Evolutionary conservation across 2,113 vertebrate species (phyloP), one percentile per base, ranked within the genome.

Genomic region (Hipposideros armiger): DNA sequence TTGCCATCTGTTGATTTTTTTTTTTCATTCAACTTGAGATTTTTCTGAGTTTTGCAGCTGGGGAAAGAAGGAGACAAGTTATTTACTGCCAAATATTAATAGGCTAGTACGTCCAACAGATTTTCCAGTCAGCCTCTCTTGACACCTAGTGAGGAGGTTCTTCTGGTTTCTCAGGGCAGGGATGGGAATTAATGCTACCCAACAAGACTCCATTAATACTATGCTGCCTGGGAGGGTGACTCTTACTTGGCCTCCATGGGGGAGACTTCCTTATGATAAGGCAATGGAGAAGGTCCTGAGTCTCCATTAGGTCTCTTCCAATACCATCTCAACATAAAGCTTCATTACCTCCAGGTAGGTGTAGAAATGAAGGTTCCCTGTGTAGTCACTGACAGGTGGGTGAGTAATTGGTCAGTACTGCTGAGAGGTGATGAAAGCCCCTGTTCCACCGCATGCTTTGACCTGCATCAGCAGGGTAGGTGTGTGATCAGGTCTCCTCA

Each of bases 401-500:
- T 30, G 13, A 11, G 36, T 36, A 36, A 36, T 36, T 36, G 36
- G 36, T 36, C 36, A 36, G 36, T 2, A 2, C 36, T 36, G 36
- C 36, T 56, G 20, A 56, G 19, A 17, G 19, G 56, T 56, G 56
- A 24, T 24, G 40, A 74, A 45, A 67, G 4, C 19, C 13, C 32
- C 36, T 67, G n/a, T 9, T 80, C 7, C 40, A 60, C 11, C 32
- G 10, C 74, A 52, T 52, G 60, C 3, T 11, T 83, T 36, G 22
- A 30, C 20, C 16, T 4, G 17, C 1, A 36, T 36, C 32, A 52
- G 8, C 11, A 28, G 50, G 16, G 2, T 3, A 3, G 4, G 3
- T 11, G 13, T 40, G 52, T 28, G 2, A 17, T 24, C 58, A 40
- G 42, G 5, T 40, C 16, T 50, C 26, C 20, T 77, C 11, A 8